Base-by-base conservation (phyloP, 2,797 vertebrate genomes). In the Hipposideros larvatus region DNA sequence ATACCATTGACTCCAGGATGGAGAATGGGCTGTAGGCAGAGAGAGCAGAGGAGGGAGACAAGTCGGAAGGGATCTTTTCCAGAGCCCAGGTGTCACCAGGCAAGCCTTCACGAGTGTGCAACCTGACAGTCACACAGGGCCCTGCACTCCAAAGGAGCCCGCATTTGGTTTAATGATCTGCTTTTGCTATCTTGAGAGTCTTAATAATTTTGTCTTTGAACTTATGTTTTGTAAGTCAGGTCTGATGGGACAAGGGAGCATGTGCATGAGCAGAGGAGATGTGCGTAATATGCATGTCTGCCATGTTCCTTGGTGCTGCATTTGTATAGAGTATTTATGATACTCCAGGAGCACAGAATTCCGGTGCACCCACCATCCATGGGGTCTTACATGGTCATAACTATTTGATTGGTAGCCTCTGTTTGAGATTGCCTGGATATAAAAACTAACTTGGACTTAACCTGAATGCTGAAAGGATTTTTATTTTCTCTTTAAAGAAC, bases 271-370 rank as follows among this genome's bases (percentile, higher is more conserved):
- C 10, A 19, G n/a, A 61, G 43, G 53, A 75, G 28, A 37, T 19
- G 9, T 28, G n/a, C 16, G 14, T 31, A 4, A 3, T 66, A 14
- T 59, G 51, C 1, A 4, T 1, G 0, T 48, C 51, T 9, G 15
- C 37, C n/a, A 21, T 0, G 0, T 26, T 46, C 85, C 55, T 75
- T 14, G 46, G 34, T 82, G 84, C 26, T 19, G 11, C 37, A 2
- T n/a, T 73, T 6, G 10, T 24, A 26, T 21, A 10, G 4, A 59
- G 26, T 14, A 3, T 84, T 18, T 8, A 4, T n/a, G 59, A 46
- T 59, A 6, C 22, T 31, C 19, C 15, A 6, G 19, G 75, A 83
- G 68, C 82, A 48, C 28, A 53, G 53, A 77, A 46, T 68, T n/a
- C 59, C 19, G 15, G 41, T 16, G 15, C 22, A 13, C 66, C 74